phyloP scores from a whole-genome alignment of 2,888 invertebrate genomes.

The Erebia aethiops region DNA sequence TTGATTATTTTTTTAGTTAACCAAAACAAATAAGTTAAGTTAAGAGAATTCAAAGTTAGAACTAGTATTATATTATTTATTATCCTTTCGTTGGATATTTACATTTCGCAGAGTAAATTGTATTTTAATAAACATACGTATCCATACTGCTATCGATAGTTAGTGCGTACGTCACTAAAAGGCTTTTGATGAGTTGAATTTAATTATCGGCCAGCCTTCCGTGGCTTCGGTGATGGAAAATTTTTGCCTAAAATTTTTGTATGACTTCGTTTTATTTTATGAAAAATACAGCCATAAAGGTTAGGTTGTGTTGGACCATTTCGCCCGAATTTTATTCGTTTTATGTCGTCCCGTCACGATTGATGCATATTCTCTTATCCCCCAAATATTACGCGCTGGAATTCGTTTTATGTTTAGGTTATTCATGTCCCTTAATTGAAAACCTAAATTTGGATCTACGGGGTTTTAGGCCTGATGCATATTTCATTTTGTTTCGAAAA shows the following conservation, averaged over 20 bases:
- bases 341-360: constrained; percentile 30
- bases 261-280: constrained; percentile 27
- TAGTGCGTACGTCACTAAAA: constrained; percentile 46
- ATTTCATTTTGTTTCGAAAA: constrained; percentile 8
- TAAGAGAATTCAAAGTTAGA: too few species aligned
- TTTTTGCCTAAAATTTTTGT: constrained; percentile 36
- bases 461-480: constrained; percentile 9
- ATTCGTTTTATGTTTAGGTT: constrained; percentile 26
- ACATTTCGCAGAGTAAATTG: background rate
- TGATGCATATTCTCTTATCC: constrained; percentile 33
- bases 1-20: too few species aligned
- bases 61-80: too few species aligned
- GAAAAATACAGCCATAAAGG: constrained; percentile 23
- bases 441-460: constrained; percentile 16
- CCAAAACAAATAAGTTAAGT: too few species aligned
- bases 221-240: constrained; percentile 40
- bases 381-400: constrained; percentile 24
- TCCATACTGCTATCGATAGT: constrained; percentile 39
- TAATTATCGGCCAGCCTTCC: constrained; percentile 45
- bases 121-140: constrained; percentile 4
- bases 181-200: constrained; percentile 46
- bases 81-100: too few species aligned
- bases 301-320: constrained; percentile 29
- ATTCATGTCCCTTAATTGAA: constrained; percentile 28
- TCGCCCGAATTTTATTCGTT: constrained; percentile 30